These are phyloP conservation scores for Gymnocypris eckloni DNA, from an alignment of 2,797 vertebrate species.

Conservation along the genomic window DNA sequence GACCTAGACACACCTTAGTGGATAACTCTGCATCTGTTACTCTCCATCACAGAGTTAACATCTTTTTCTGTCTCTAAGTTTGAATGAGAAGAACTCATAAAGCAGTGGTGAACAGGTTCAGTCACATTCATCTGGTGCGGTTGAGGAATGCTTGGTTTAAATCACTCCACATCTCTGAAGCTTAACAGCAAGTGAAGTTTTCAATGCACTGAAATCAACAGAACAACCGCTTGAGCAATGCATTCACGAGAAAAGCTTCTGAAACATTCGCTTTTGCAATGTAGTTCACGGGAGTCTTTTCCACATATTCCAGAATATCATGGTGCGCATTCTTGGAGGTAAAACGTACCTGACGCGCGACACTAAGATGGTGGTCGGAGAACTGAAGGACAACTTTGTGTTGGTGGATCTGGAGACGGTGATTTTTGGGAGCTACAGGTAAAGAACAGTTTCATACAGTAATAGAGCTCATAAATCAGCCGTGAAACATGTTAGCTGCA, in stretches of 20 bases:
- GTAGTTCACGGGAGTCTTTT: conserved; percentile 6
- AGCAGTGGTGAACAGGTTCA: conserved; percentile 66
- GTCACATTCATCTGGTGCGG: conserved; percentile 67
- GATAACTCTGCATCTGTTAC: background rate
- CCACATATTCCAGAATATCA: conserved; percentile 78
- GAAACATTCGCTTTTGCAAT: background rate
- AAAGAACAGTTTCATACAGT: conserved; percentile 8
- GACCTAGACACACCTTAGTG: conserved; percentile 45
- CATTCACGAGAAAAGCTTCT: background rate
- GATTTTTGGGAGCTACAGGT: conserved; percentile 91
- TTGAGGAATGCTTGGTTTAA: background rate
- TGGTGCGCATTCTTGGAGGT: conserved; percentile 79
- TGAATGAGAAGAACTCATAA: conserved; percentile 56
- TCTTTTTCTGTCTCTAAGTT: conserved; percentile 27
- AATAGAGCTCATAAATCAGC: background rate
- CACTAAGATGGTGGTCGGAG: conserved; percentile 81
- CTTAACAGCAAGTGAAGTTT: conserved; percentile 1
- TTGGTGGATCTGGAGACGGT: conserved; percentile 84
- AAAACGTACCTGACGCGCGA: conserved; percentile 81
- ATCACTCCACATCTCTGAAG: background rate
- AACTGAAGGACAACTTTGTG: conserved; percentile 85
- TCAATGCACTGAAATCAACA: background rate
- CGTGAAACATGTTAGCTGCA: background rate
- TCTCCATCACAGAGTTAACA: conserved; percentile 4
- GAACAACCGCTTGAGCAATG: background rate